Conservation (phyloP, 2,797 vertebrate genomes). For the Sarcophilus harrisii region DNA sequence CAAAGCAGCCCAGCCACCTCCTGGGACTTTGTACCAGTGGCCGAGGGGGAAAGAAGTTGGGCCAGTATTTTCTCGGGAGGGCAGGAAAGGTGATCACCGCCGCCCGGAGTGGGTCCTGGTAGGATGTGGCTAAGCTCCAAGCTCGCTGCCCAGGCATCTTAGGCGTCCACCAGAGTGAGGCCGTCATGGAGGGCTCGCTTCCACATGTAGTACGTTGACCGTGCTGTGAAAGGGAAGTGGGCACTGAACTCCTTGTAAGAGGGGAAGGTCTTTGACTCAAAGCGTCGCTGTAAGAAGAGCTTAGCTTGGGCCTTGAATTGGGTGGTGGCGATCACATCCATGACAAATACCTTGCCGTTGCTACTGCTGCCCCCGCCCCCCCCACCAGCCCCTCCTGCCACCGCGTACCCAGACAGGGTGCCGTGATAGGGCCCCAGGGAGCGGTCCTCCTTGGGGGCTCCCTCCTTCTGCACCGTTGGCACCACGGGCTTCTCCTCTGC, state of each 20-base stretch:
- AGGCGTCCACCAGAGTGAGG: constrained; percentile 93
- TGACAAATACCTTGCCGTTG: constrained; percentile 88
- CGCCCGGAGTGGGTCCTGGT: constrained; percentile 26
- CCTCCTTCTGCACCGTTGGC: not conserved
- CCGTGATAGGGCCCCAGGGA: constrained; percentile 55
- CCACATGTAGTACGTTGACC: constrained; percentile 99
- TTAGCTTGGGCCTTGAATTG: constrained; percentile 98
- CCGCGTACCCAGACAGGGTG: constrained; percentile 73
- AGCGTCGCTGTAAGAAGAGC: constrained; percentile 95
- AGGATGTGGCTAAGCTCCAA: constrained; percentile 22
- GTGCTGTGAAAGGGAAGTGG: constrained; percentile 94
- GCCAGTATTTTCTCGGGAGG: not conserved
- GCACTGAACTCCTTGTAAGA: constrained; percentile 96
- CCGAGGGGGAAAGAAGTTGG: not conserved
- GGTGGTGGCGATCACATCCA: constrained; percentile 93
- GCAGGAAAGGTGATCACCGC: not conserved
- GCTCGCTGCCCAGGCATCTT: not conserved
- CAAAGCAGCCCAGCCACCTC: not conserved
- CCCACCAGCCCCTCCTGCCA: constrained; percentile 68
- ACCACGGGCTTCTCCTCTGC: not conserved
- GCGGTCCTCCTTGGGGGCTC: constrained; percentile 64
- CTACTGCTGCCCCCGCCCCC: not conserved
- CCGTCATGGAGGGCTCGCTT: constrained; percentile 95
- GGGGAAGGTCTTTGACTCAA: constrained; percentile 95
- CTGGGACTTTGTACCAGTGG: constrained; percentile 15